Percentiles rank a stretch among this genome's conserved stretches.
Conservation (phyloP, 2,888 invertebrate genomes). For the Allygus modestus region DNA sequence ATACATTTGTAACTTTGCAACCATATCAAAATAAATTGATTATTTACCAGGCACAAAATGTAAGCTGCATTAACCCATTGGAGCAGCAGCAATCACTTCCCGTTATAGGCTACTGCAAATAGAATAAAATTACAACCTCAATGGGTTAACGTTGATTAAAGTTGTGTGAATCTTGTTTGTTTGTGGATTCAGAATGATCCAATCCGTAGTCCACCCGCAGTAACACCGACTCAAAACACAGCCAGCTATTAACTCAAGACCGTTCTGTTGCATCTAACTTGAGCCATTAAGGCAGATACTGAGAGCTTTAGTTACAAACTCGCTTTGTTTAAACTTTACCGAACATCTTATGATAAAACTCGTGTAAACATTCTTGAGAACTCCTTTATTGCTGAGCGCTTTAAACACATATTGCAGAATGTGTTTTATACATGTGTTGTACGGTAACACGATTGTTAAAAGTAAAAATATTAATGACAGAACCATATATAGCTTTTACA, state of each 20-base stretch:
- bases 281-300: slow-evolving; percentile 29
- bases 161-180: too few relatives aligned
- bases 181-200: too few relatives aligned
- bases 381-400: too few relatives aligned
- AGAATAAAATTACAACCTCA: too few relatives aligned
- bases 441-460: too few relatives aligned
- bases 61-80: not conserved
- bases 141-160: not conserved
- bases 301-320: slow-evolving; percentile 24
- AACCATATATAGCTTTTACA: too few relatives aligned
- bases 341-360: not conserved
- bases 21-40: not conserved
- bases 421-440: too few relatives aligned
- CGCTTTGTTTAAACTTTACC: slow-evolving; percentile 25
- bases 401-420: too few relatives aligned
- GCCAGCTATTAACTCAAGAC: not conserved
- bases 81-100: not conserved
- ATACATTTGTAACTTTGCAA: not conserved
- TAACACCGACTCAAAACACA: not conserved
- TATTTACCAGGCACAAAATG: not conserved
- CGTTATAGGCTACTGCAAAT: too few relatives aligned
- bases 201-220: not conserved
- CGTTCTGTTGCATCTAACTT: slow-evolving; percentile 23
- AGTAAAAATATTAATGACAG: too few relatives aligned
- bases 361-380: not conserved